These are phyloP conservation scores for Mionectes olivaceus DNA, from an alignment of 2,797 vertebrate genomes.

Conservation along the genomic window DNA sequence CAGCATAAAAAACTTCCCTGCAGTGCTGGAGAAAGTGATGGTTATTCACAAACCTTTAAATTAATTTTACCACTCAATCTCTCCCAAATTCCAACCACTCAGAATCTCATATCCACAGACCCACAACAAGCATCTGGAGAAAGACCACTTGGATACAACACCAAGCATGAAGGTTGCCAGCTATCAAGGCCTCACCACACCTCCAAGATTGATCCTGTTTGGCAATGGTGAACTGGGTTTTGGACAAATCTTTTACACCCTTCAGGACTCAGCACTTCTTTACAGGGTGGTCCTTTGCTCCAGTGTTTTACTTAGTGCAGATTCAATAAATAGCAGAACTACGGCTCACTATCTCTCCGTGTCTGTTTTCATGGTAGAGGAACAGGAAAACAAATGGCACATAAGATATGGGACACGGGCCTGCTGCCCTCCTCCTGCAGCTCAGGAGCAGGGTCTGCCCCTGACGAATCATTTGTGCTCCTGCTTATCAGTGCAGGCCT, in stretches of 20 bases:
- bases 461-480: accelerated
- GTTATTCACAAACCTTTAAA: neutral
- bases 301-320: neutral
- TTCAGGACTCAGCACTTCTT: neutral
- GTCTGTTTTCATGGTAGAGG: neutral
- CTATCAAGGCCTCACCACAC: neutral
- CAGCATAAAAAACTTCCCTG: neutral
- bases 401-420: accelerated
- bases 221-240: neutral
- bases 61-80: neutral
- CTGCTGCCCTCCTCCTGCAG: neutral
- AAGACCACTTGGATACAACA: neutral
- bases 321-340: neutral
- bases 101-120: neutral
- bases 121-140: neutral
- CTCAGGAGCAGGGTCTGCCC: neutral
- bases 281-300: neutral
- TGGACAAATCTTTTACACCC: neutral
- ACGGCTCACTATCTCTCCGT: neutral
- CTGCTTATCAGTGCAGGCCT: neutral
- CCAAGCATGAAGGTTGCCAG: accelerated
- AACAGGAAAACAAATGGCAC: neutral
- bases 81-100: neutral
- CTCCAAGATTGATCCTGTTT: neutral
- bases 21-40: neutral